Evolutionary conservation across 2,888 invertebrate species (phyloP), one percentile per base, ranked within the genome.

Genomic region (Machimus atricapillus): DNA sequence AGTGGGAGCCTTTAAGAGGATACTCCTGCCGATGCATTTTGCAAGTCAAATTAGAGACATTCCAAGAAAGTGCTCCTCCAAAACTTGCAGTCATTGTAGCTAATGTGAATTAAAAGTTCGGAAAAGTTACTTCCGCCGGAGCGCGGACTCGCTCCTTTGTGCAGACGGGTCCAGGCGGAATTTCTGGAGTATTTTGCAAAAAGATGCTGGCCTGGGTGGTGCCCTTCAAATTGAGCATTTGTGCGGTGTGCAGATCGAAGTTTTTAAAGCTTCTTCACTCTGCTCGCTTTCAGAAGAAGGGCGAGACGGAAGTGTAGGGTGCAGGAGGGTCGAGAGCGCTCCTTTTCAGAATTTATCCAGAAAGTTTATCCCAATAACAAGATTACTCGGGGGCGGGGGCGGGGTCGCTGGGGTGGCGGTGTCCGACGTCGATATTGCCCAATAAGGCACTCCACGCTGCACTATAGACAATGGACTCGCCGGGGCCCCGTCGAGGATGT

Each of bases 21-120:
- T 27, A 66, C 66, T 66, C 66, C 27, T 66, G 66, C 66, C 27
- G 81, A 81, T 81, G 81, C 81, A 81, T 81, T 78, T 81, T 81
- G 81, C 81, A 81, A 81, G 81, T 81, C 81, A 81, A 81, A 81
- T 81, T 81, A 81, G 81, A 52, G 52, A 81, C 81, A 81, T 81
- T 81, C 34, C 81, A 34, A 52, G 81, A 81, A 81, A 81, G 81
- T 52, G 52, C 81, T 81, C 52, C 56, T 66, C 46, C 52, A 81
- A 81, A 81, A 81, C 52, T 81, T 81, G 31, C 81, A 52, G 52
- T 46, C 81, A 81, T 81, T 81, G 81, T 81, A 81, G 81, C 81
- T 81, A 81, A 81, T 81, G 81, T 81, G 81, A 81, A 81, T 81
- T 81, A 81, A 81, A 81, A 81, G 81, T 81, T 81, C 56, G 27